Percentiles rank a stretch among this genome's conserved stretches.
phyloP scores from a whole-genome alignment of 2,113 vertebrate genomes.

The Orthonyx spaldingii region DNA sequence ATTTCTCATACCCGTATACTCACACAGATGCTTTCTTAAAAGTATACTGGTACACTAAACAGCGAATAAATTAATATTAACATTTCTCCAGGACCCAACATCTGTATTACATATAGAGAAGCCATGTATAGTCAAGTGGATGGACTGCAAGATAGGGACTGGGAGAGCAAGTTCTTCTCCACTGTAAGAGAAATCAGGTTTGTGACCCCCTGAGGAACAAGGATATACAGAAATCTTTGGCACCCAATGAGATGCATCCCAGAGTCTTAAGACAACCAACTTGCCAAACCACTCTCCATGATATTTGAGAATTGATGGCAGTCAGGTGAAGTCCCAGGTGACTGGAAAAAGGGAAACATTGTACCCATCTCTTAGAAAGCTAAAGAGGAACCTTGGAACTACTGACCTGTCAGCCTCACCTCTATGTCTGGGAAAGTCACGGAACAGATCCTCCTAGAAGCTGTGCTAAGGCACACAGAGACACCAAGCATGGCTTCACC shows the following conservation, averaged over 20 bases:
- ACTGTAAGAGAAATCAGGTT: neutral
- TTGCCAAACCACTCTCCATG: neutral
- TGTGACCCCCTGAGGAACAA: neutral
- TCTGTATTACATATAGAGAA: neutral
- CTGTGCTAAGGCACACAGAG: neutral
- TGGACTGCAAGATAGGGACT: neutral
- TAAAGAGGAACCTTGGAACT: neutral
- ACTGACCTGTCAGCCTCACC: neutral
- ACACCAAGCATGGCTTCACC: fast-evolving
- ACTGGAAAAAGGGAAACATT: neutral
- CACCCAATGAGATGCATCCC: neutral
- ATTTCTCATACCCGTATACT: neutral
- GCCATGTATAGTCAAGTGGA: no score
- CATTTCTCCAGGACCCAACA: neutral
- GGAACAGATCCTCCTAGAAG: neutral
- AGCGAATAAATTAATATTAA: neutral
- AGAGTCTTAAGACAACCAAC: neutral
- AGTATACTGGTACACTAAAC: neutral
- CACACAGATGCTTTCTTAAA: neutral
- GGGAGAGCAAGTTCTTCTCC: neutral
- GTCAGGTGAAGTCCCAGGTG: neutral
- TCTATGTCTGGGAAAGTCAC: neutral
- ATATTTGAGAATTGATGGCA: neutral
- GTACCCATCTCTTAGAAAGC: neutral
- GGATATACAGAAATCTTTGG: neutral